phyloP scores from a whole-genome alignment of 2,888 invertebrate species.

The Aleiodes leptofemur region DNA sequence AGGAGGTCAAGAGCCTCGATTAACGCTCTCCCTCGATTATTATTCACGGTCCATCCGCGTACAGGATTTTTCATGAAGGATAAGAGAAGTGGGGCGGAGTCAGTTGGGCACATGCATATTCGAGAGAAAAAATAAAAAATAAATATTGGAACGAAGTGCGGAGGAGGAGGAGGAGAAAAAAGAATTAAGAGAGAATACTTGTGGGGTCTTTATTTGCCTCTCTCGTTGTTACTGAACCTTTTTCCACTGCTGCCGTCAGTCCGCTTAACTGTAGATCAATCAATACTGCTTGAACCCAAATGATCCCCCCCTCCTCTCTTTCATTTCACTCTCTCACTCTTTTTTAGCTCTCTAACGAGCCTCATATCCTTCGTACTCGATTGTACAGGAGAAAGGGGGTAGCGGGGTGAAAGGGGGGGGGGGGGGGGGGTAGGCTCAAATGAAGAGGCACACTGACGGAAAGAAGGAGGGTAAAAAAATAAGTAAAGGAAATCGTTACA shows the following conservation, averaged over 20 bases:
- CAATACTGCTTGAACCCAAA: slow-evolving; percentile 67
- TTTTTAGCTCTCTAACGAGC: slow-evolving; percentile 51
- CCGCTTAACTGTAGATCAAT: slow-evolving; percentile 71
- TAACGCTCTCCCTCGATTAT: slow-evolving; percentile 55
- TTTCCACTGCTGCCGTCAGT: slow-evolving; percentile 63
- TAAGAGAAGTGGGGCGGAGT: slow-evolving; percentile 57
- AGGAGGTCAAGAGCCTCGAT: slow-evolving; percentile 46
- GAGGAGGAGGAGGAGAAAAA: not conserved
- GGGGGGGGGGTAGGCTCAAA: not conserved
- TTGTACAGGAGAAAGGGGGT: slow-evolving; percentile 33
- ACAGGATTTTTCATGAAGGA: slow-evolving; percentile 25
- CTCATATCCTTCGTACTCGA: slow-evolving; percentile 31
- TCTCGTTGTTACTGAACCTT: slow-evolving; percentile 54
- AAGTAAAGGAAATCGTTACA: slow-evolving; percentile 65
- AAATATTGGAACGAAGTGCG: slow-evolving; percentile 56
- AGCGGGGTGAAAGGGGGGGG: not conserved
- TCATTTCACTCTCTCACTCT: slow-evolving; percentile 54
- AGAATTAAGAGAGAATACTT: slow-evolving; percentile 21
- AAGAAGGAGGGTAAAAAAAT: slow-evolving; percentile 37
- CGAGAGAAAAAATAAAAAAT: slow-evolving; percentile 52
- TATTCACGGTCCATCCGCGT: slow-evolving; percentile 59
- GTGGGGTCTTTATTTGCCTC: slow-evolving; percentile 59
- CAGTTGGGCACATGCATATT: slow-evolving; percentile 62
- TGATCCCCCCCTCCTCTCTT: slow-evolving; percentile 42
- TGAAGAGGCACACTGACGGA: slow-evolving; percentile 28